Evolutionary conservation across 2,113 vertebrate species (phyloP).

Genomic region (Phaethornis superciliosus): DNA sequence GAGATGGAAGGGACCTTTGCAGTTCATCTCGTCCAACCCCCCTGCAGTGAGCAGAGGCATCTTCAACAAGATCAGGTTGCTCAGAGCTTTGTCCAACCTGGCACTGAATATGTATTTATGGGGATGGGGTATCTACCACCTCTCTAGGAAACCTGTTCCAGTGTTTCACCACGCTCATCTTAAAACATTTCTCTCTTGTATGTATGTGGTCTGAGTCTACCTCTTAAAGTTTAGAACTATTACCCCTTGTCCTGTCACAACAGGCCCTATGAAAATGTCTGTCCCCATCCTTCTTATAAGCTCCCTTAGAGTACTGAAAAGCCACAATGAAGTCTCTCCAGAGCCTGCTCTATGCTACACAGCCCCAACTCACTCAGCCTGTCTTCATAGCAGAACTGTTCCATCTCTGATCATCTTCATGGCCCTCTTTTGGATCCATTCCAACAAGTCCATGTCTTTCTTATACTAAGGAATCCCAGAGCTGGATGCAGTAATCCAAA

Average conservation of each 20-base stretch:
- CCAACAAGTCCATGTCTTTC: background rate
- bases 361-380: background rate
- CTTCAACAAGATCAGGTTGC: background rate
- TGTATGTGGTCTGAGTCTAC: background rate
- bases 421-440: background rate
- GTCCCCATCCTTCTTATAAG: background rate
- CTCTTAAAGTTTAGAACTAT: background rate
- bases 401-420: accelerated
- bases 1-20: background rate
- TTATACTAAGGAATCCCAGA: background rate
- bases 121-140: background rate
- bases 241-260: accelerated
- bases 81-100: background rate
- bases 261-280: background rate
- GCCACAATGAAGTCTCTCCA: background rate
- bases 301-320: background rate
- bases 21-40: background rate
- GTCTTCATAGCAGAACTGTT: background rate
- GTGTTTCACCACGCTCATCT: background rate
- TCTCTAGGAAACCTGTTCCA: background rate
- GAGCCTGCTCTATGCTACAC: background rate
- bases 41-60: background rate
- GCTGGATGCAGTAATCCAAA: background rate
- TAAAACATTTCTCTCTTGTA: background rate
- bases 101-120: background rate